These are phyloP conservation scores for Nezara viridula DNA, from an alignment of 2,888 invertebrate species.

Conservation along the genomic window DNA sequence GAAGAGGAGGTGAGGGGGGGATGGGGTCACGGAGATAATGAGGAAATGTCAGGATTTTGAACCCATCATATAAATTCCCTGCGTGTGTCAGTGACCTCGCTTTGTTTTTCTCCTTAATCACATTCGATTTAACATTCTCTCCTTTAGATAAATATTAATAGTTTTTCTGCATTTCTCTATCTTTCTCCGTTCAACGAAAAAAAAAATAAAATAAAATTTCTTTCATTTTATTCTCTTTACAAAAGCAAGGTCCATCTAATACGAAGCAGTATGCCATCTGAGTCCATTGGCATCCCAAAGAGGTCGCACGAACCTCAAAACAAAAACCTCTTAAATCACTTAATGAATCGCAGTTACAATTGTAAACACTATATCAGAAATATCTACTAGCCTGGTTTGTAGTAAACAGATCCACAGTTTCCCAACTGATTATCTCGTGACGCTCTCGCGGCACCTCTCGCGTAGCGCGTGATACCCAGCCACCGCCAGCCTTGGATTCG, in stretches of 20 bases:
- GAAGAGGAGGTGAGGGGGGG: neutral
- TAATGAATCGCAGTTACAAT: neutral
- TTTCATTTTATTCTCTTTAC: neutral
- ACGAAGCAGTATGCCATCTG: neutral
- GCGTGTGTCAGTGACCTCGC: neutral
- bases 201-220: neutral
- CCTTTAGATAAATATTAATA: slow-evolving; percentile 11
- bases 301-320: neutral
- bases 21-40: neutral
- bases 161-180: slow-evolving; percentile 19
- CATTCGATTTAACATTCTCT: neutral
- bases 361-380: neutral
- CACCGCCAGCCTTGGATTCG: slow-evolving; percentile 7
- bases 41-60: slow-evolving; percentile 29
- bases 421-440: neutral
- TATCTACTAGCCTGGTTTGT: neutral
- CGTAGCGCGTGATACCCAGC: neutral
- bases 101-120: slow-evolving; percentile 30
- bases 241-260: neutral
- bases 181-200: neutral
- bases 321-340: neutral
- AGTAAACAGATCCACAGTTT: neutral
- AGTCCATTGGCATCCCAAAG: neutral
- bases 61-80: neutral
- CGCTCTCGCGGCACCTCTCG: neutral